phyloP scores from a whole-genome alignment of 2,888 invertebrate genomes.

The Philereme transversata region DNA sequence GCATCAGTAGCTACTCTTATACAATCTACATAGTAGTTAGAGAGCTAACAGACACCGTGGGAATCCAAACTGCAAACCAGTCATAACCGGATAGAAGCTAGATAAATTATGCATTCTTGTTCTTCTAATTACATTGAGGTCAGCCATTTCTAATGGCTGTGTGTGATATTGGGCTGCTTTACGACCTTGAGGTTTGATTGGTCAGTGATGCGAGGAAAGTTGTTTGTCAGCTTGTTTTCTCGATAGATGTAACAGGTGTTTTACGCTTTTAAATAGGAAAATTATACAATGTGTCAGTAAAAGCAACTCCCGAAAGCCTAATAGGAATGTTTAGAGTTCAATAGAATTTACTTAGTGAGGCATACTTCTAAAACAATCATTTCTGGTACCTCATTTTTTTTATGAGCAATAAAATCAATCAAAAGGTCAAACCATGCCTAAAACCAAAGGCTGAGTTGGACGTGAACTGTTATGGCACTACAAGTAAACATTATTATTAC shows the following conservation, averaged over 20 bases:
- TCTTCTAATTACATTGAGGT: slow-evolving; percentile 43
- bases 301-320: no score
- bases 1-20: slow-evolving; percentile 16
- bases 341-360: no score
- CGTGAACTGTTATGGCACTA: no score
- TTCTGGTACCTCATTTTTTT: no score
- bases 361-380: no score
- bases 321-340: no score
- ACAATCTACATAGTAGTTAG: slow-evolving; percentile 37
- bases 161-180: slow-evolving; percentile 35
- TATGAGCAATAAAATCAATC: no score
- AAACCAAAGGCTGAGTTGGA: no score
- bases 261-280: no score
- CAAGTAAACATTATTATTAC: no score
- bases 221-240: slow-evolving; percentile 7
- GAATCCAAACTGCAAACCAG: slow-evolving; percentile 38
- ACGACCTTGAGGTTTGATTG: slow-evolving; percentile 28
- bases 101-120: slow-evolving; percentile 41
- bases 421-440: no score
- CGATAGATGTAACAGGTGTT: background rate
- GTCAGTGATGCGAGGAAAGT: slow-evolving; percentile 18
- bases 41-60: slow-evolving; percentile 42
- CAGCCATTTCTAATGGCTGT: slow-evolving; percentile 36
- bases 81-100: slow-evolving; percentile 39
- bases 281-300: no score